A percentile compares a stretch with the other conserved stretches of the same genome.
Evolutionary conservation across 2,113 vertebrate species (phyloP).

Genomic region (rabbit (Oryctolagus cuniculus)): mOryCun1.1 NC_091444.1:63413501-63414000

Average conservation of each 20-base stretch:
- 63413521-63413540: background rate
- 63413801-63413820: slow-evolving; percentile 25
- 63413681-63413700: background rate
- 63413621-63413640: slow-evolving; percentile 23
- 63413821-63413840: slow-evolving; percentile 4
- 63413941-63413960: slow-evolving; percentile 7
- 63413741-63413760: slow-evolving; percentile 13
- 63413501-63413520: background rate
- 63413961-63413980: background rate
- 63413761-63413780: slow-evolving; percentile 4
- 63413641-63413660: background rate
- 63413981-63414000: slow-evolving; percentile 15
- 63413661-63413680: background rate
- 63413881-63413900: slow-evolving; percentile 22
- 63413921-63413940: background rate
- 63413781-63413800: background rate
- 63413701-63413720: background rate
- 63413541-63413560: background rate
- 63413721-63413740: background rate
- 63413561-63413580: background rate
- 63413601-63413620: background rate
- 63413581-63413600: background rate
- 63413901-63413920: background rate
- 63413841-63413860: no score
- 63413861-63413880: slow-evolving; percentile 36